Base-by-base conservation (phyloP, 2,888 invertebrate genomes). In the Mimumesa dahlbomi region DNA sequence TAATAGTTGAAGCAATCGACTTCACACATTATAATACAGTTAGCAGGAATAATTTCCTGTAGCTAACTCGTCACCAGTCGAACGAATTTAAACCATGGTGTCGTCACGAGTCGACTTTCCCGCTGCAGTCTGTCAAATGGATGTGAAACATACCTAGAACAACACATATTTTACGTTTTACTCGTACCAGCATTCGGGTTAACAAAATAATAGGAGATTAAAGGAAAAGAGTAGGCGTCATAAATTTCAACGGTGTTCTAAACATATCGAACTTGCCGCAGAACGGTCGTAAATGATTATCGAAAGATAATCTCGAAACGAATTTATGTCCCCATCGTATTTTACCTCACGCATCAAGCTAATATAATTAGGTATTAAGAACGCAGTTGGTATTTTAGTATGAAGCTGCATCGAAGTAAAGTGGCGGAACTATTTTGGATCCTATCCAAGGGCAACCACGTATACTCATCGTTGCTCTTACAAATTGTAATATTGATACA, bases 361-460 rank as follows among this genome's bases (percentile, higher is more conserved):
- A 66, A 73, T 77, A 77, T 77, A 70, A 75, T 79, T 79, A 75
- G 64, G 61, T 67, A 62, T 77, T 73, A 68, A 81, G 68, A 75
- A 80, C 69, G 75, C 70, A 75, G 62, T 79, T 79, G 63, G 70
- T 81, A 79, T 81, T 82, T 80, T 75, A 74, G 71, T 82, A 70
- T 75, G 65, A 73, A 69, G 72, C 73, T 69, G 66, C 64, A 59
- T 64, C 61, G 64, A 62, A 71, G 70, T 67, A 81, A 74, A 71
- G 75, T 76, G 48, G 73, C 62, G 64, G 61, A 76, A 80, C 67
- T 72, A 77, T 81, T 79, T 82, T 82, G 81, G 80, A 80, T 70
- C 49, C 34, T 67, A 54, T 82, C 77, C 81, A 82, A 82, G 81
- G 81, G 73, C 81, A 80, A 58, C 48, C 48, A 36, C 69, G 65